Percentiles rank a stretch among this genome's conserved stretches.
These are phyloP conservation scores for Pongo pygmaeus DNA, from an alignment of 2,113 vertebrate species.

Conservation along the genomic window DNA sequence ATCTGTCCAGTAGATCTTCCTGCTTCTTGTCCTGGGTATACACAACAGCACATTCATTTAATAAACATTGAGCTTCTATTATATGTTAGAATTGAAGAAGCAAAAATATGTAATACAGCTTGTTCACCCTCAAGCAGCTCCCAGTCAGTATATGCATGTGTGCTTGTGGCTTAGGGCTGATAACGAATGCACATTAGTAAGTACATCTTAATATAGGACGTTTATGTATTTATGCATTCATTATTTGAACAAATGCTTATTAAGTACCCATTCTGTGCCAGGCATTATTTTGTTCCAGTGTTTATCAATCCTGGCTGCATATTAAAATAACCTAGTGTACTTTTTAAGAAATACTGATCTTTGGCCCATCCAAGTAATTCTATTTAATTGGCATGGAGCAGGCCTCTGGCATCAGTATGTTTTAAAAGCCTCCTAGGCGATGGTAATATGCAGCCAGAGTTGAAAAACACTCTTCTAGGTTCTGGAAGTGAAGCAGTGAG, in stretches of 20 bases:
- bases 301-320: conserved; percentile 49
- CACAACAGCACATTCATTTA: background rate
- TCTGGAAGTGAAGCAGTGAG: background rate
- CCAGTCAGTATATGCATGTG: background rate
- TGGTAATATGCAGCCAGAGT: background rate
- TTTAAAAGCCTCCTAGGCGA: background rate
- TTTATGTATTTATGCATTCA: conserved; percentile 60
- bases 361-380: conserved; percentile 2
- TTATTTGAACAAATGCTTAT: conserved; percentile 62
- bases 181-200: conserved; percentile 21
- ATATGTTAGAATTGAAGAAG: background rate
- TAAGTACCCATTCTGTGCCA: conserved; percentile 48
- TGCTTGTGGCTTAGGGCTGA: background rate
- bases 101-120: background rate
- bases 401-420: background rate
- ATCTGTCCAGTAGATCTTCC: background rate
- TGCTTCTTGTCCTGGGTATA: background rate
- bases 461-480: background rate
- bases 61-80: conserved; percentile 20
- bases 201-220: background rate
- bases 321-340: conserved; percentile 42
- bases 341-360: conserved; percentile 17
- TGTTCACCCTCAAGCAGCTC: background rate
- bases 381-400: background rate
- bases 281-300: conserved; percentile 24